Evolutionary conservation across 2,888 invertebrate species (phyloP), one percentile per base, ranked within the genome.

Genomic region (Caenorhabditis imperialis): DNA sequence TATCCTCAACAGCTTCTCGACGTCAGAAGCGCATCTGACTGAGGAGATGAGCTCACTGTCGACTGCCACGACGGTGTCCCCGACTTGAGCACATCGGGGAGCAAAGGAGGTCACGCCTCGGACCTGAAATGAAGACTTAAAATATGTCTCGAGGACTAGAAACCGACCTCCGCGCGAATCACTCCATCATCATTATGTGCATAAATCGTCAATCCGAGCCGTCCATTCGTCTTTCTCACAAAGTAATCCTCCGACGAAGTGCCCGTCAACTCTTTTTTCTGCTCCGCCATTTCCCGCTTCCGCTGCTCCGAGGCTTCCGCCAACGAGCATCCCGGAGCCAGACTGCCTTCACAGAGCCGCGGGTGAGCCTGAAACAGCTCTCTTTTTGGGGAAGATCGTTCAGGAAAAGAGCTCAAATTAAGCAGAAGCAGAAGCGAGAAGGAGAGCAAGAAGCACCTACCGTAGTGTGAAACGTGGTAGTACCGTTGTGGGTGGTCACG

Each of bases 101-200:
- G 78, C 75, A 40, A 76, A 81, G 27, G 75, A 62, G 5, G 81
- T 78, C 16, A 81, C 81, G n/a, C 78, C 78, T 10, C 81, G 65
- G 2, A 79, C 79, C 76, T 76, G 33, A n/a, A n/a, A n/a, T n/a
- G n/a, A n/a, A n/a, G n/a, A n/a, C n/a, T n/a, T n/a, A n/a, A n/a
- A n/a, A n/a, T n/a, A n/a, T n/a, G n/a, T n/a, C n/a, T n/a, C n/a
- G n/a, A n/a, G n/a, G n/a, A n/a, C n/a, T n/a, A n/a, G n/a, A n/a
- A n/a, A 18, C 70, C 23, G 45, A 78, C 78, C 69, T 81, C 81
- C 7, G 81, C 81, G 37, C 69, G 38, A 44, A 81, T 75, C 37
- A 65, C 55, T 27, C 81, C 81, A 16, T 71, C 63, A 20, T 81
- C 81, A 44, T 76, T 79, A 54, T 81, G 81, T 18, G 81, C 81